A percentile compares a stretch with the other conserved stretches of the same genome.
Evolutionary conservation across 1,140 invertebrate genomes (phyloP).

Genomic region (Triops cancriformis): DNA sequence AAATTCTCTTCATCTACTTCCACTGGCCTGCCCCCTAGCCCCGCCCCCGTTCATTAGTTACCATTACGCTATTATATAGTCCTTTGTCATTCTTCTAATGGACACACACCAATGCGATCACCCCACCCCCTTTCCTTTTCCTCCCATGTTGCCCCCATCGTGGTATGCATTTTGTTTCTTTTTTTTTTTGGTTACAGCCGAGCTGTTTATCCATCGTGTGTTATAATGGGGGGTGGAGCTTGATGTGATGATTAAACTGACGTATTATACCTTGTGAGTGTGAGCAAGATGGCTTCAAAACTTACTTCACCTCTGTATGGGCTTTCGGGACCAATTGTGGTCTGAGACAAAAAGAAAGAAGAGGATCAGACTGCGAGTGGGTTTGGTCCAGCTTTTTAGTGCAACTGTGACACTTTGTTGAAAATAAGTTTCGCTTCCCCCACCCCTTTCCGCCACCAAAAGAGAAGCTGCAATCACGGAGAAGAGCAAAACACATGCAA

Average conservation of each 20-base stretch:
- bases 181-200: background rate
- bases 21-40: background rate
- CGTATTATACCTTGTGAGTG: background rate
- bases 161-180: no score
- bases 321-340: constrained; percentile 12
- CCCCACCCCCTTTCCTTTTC: background rate
- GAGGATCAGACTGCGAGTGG: background rate
- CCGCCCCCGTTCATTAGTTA: background rate
- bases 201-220: background rate
- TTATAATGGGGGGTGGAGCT: background rate
- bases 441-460: background rate
- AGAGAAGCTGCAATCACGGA: background rate
- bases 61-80: background rate
- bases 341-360: background rate
- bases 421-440: background rate
- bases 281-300: background rate
- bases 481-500: background rate
- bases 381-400: background rate
- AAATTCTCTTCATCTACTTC: constrained; percentile 12
- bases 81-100: background rate
- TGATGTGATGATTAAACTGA: no score
- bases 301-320: background rate
- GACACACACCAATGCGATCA: background rate
- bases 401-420: background rate
- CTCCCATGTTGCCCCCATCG: no score